These are phyloP conservation scores for Crambe crambe DNA, from an alignment of 37 sponge, comb jelly and placozoan genomes.

Conservation along the genomic window DNA sequence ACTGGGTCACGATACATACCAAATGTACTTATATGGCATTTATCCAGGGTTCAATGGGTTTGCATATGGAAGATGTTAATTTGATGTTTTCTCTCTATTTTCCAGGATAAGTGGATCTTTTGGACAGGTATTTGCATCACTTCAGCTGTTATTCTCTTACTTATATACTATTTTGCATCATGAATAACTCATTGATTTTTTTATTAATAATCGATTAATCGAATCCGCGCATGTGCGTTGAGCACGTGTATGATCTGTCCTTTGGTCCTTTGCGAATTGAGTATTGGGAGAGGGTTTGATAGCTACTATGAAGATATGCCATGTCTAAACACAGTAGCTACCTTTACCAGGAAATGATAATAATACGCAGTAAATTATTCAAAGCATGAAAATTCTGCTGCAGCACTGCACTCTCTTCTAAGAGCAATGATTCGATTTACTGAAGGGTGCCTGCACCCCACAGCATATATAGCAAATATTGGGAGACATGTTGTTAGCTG, in stretches of 20 bases:
- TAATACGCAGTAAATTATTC: no score
- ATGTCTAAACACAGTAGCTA: neutral
- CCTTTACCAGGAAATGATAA: neutral
- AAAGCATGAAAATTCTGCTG: no score
- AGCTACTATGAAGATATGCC: no score
- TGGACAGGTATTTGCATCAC: conserved; percentile 58
- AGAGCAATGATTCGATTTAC: no score
- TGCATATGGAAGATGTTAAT: no score
- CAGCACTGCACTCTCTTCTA: no score
- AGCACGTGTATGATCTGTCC: neutral
- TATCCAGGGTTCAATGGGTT: no score
- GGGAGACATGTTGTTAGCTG: no score
- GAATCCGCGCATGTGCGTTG: neutral
- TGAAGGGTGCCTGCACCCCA: no score
- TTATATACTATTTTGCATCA: conserved; percentile 49
- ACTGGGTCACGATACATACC: no score
- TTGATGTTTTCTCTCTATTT: conserved; percentile 2
- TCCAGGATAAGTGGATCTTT: conserved; percentile 74
- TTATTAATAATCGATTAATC: neutral
- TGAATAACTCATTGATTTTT: neutral
- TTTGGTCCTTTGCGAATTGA: neutral
- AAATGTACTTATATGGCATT: neutral
- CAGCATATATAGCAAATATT: no score
- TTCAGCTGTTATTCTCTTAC: conserved; percentile 37
- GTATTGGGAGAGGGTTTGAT: no score